These are phyloP conservation scores for Trachelus iudaicus DNA, from an alignment of 2,888 invertebrate species.

Conservation along the genomic window DNA sequence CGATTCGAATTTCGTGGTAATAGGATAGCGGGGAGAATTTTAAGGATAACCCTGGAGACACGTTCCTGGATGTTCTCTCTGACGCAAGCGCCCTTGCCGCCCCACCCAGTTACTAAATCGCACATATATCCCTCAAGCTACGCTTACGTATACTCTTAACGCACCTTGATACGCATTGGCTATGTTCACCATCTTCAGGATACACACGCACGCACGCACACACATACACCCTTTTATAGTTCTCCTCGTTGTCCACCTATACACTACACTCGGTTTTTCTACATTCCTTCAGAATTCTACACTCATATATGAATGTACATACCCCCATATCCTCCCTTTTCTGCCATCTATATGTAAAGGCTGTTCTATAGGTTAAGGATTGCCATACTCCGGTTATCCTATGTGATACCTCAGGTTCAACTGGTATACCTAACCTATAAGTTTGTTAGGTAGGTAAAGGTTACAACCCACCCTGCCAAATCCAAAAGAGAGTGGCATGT, in stretches of 20 bases:
- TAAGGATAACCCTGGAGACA: conserved; percentile 54
- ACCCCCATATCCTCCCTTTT: not conserved
- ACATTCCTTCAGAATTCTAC: not conserved
- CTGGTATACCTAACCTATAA: not conserved
- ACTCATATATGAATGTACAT: not conserved
- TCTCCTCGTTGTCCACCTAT: not conserved
- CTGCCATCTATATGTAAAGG: not conserved
- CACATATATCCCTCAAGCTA: conserved; percentile 11
- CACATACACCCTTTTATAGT: not conserved
- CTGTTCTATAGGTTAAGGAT: not conserved
- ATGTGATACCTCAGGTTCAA: not conserved
- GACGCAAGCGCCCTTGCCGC: conserved; percentile 48
- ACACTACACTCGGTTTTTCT: not conserved
- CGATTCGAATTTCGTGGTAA: conserved; percentile 58
- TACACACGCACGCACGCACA: too few relatives aligned
- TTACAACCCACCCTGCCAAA: not conserved
- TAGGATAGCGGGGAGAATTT: conserved; percentile 45
- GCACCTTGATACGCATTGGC: not conserved
- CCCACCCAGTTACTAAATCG: conserved; percentile 29
- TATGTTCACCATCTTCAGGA: not conserved
- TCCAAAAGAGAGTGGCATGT: not conserved
- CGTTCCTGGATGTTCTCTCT: conserved; percentile 42
- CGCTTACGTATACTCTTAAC: conserved; percentile 14
- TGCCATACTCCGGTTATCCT: not conserved
- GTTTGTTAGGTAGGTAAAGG: not conserved